A percentile compares a stretch with the other conserved stretches of the same genome.
phyloP scores from a whole-genome alignment of 2,888 invertebrate genomes.

The Spisula solida region DNA sequence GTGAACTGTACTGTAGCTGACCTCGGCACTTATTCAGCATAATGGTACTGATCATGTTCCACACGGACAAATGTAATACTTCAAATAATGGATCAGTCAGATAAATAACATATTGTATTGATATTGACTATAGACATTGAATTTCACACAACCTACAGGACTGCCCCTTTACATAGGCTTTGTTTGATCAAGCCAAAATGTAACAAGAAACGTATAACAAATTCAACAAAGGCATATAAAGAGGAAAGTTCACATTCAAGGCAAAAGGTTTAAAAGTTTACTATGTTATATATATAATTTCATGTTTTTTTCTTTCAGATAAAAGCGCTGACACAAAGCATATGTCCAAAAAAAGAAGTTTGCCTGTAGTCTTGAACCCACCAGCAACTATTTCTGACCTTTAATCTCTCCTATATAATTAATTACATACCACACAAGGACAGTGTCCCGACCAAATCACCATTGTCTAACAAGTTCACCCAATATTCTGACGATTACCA shows the following conservation, averaged over 20 bases:
- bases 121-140: conserved; percentile 13
- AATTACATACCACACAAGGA: conserved; percentile 16
- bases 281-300: conserved; percentile 23
- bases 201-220: background rate
- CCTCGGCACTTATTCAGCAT: background rate
- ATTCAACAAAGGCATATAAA: background rate
- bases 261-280: conserved; percentile 43
- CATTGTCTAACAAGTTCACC: conserved; percentile 19
- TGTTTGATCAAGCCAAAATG: conserved; percentile 19
- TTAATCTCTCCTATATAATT: conserved; percentile 14
- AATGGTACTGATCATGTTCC: background rate
- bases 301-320: background rate
- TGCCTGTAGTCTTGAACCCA: conserved; percentile 21
- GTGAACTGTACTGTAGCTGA: background rate
- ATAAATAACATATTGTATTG: conserved; percentile 6
- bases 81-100: background rate
- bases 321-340: background rate
- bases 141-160: background rate
- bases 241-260: conserved; percentile 9
- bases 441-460: background rate
- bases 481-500: background rate
- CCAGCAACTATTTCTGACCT: background rate
- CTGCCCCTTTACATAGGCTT: background rate
- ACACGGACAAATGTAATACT: background rate
- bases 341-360: background rate